phyloP scores from a whole-genome alignment of 92 coral and sea anemone species.

The Montipora capitata region DNA sequence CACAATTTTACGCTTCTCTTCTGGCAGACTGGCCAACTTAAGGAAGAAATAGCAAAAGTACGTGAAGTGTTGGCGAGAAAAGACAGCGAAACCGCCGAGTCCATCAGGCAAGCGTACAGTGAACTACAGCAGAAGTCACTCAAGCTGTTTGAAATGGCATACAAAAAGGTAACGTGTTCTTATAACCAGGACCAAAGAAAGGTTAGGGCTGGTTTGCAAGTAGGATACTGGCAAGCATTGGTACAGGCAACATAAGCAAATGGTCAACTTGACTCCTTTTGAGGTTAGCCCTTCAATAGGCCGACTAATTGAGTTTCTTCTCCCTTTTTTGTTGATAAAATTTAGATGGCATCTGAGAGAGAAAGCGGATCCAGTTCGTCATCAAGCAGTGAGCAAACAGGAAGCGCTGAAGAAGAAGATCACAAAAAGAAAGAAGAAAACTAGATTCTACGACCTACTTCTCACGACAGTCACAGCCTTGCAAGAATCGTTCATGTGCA shows the following conservation, averaged over 20 bases:
- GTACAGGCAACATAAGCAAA: no score
- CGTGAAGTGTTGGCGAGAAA: slow-evolving; percentile 91
- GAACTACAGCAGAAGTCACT: slow-evolving; percentile 99
- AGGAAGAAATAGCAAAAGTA: slow-evolving; percentile 90
- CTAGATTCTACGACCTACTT: slow-evolving; percentile 35
- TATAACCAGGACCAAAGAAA: not conserved
- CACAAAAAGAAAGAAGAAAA: slow-evolving; percentile 53
- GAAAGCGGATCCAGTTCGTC: slow-evolving; percentile 69
- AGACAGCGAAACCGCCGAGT: slow-evolving; percentile 89
- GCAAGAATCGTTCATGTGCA: not conserved
- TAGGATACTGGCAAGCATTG: no score
- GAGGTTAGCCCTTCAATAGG: no score
- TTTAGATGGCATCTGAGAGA: slow-evolving; percentile 93
- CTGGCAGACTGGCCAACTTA: slow-evolving; percentile 81
- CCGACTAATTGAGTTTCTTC: no score
- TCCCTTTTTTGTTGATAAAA: not conserved
- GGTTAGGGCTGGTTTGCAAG: no score
- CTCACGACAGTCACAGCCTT: slow-evolving; percentile 25
- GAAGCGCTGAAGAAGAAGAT: slow-evolving; percentile 64
- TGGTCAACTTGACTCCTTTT: no score
- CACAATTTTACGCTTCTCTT: not conserved
- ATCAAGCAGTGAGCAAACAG: slow-evolving; percentile 48
- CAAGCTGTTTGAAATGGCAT: slow-evolving; percentile 97
- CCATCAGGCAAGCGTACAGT: slow-evolving; percentile 91
- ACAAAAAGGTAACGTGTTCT: slow-evolving; percentile 83